Base-by-base conservation (phyloP, 1,140 invertebrate species). In the Atopsyche davidsoni region DNA sequence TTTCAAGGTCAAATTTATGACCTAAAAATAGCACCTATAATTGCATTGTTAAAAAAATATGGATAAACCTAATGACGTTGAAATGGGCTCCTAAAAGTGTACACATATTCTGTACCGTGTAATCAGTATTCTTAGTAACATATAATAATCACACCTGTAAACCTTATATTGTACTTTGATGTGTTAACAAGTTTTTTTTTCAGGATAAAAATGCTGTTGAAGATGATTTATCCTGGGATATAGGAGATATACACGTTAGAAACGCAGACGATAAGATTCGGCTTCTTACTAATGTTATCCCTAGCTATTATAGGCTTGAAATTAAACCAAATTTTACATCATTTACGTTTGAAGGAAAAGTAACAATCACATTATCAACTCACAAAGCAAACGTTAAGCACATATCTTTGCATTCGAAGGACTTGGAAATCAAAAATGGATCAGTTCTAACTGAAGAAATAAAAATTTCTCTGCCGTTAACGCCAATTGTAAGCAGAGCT, bases 251-350 rank as follows among this genome's bases (percentile, higher is more conserved):
- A 9, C 32, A 52, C 16, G 32, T 36, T 7, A 43, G 43, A 43
- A 47, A 51, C 34, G 28, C 28, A 6, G 47, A 53, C n/a, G 35
- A 57, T 16, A 50, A 36, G 32, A 59, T 71, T 0, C 70, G 83
- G 32, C 70, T 88, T 0, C 80, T 80, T 11, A 66, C 65, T n/a
- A 62, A 67, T 48, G 68, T 87, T 1, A 61, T 75, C 4, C 87
- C 88, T 10, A 72, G 70, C 19, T 79, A 82, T 59, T 91, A 90
- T 62, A 77, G 77, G 46, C 59, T 90, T 1, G 76, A 77, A 42
- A 64, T 90, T 16, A 69, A 74, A 46, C 75, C 80, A 1, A 74
- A 82, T 62, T 67, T 83, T 32, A 67, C 67, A 21, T 72, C 73
- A 21, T 81, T 80, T 48, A 73, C 65, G 6, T 85, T 86, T 59